These are phyloP conservation scores for Teinopalpus imperialis DNA, from an alignment of 2,888 invertebrate species.

Conservation along the genomic window DNA sequence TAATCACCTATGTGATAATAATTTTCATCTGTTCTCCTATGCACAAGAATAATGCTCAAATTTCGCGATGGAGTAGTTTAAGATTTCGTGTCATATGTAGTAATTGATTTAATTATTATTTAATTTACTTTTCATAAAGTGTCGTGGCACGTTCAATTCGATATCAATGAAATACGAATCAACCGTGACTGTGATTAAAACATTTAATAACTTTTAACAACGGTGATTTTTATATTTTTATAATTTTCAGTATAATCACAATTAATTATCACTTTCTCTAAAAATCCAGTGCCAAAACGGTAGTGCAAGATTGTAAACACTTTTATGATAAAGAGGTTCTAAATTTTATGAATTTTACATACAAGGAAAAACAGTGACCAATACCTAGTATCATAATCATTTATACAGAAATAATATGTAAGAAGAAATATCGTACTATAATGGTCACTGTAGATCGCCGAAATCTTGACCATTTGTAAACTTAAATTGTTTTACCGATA, in stretches of 20 bases:
- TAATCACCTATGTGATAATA: slow-evolving; percentile 62
- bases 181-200: slow-evolving; percentile 77
- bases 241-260: slow-evolving; percentile 47
- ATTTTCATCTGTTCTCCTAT: slow-evolving; percentile 71
- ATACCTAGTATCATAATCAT: slow-evolving; percentile 55
- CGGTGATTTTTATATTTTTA: slow-evolving; percentile 51
- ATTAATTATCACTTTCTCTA: slow-evolving; percentile 61
- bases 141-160: slow-evolving; percentile 71
- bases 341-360: slow-evolving; percentile 58
- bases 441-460: slow-evolving; percentile 74
- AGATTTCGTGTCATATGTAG: slow-evolving; percentile 80
- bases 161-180: slow-evolving; percentile 48
- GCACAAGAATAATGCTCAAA: slow-evolving; percentile 80
- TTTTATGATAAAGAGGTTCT: slow-evolving; percentile 66
- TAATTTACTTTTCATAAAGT: slow-evolving; percentile 62
- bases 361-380: slow-evolving; percentile 56
- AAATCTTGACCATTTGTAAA: slow-evolving; percentile 80
- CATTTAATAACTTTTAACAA: slow-evolving; percentile 59
- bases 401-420: slow-evolving; percentile 6
- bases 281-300: slow-evolving; percentile 77
- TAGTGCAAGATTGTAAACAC: slow-evolving; percentile 76
- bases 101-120: slow-evolving; percentile 57
- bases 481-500: slow-evolving; percentile 76
- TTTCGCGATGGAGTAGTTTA: slow-evolving; percentile 75
- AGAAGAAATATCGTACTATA: slow-evolving; percentile 51